phyloP scores from a whole-genome alignment of 2,113 vertebrate genomes.

The Cygnus buccinator region DNA sequence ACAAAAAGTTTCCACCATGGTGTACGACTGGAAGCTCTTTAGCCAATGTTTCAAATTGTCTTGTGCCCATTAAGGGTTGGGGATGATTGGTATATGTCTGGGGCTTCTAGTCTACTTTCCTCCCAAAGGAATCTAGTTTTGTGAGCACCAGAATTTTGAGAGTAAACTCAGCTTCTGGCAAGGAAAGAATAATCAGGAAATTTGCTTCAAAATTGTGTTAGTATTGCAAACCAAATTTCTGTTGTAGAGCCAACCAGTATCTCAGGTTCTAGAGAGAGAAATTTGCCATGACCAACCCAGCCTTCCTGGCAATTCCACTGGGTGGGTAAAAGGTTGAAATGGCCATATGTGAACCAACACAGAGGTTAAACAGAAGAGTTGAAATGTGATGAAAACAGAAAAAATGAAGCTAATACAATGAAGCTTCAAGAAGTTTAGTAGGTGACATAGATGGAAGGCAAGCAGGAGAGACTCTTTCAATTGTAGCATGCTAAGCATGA shows the following conservation, averaged over 20 bases:
- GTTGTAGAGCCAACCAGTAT: not conserved
- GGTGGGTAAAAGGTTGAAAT: not conserved
- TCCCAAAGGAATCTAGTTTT: not conserved
- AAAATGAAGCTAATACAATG: not conserved
- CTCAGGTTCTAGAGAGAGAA: not conserved
- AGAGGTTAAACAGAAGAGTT: not conserved
- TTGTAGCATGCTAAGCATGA: not conserved
- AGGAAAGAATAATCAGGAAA: not conserved
- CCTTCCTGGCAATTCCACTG: not conserved
- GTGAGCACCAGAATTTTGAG: not conserved
- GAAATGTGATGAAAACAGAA: not conserved
- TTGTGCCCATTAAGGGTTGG: not conserved
- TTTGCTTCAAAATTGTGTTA: not conserved
- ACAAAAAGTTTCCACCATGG: not conserved
- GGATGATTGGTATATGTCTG: not conserved
- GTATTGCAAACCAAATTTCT: not conserved
- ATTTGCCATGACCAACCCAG: not conserved
- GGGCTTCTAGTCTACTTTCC: not conserved
- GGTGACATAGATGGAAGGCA: not conserved
- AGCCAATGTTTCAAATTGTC: not conserved
- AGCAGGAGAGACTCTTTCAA: not conserved
- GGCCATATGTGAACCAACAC: not conserved
- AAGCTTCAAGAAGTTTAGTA: not conserved
- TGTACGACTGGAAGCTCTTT: not conserved
- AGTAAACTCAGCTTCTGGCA: not conserved